These are phyloP conservation scores for Enoplosus armatus DNA, from an alignment of 2,797 vertebrate species.

Conservation along the genomic window DNA sequence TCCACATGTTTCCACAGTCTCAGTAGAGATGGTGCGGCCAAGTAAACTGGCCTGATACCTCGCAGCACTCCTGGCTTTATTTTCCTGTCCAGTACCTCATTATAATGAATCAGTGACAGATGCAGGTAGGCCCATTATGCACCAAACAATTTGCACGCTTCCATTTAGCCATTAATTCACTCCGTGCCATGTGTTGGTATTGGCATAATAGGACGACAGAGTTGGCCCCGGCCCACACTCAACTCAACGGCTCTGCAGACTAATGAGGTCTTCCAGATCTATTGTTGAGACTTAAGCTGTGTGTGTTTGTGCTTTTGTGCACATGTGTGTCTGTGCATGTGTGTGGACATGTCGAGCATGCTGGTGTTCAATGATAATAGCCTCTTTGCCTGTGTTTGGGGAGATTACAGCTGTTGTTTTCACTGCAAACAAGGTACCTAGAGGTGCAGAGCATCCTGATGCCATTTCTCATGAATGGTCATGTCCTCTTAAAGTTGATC, in stretches of 20 bases:
- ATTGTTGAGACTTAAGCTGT: conserved; percentile 76
- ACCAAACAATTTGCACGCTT: conserved; percentile 68
- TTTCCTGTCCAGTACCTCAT: conserved; percentile 42
- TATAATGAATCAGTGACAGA: conserved; percentile 61
- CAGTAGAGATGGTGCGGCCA: background rate
- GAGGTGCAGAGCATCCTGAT: conserved; percentile 31
- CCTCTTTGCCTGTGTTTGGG: conserved; percentile 68
- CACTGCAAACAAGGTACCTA: conserved; percentile 65
- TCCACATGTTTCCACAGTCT: conserved; percentile 11
- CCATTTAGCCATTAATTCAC: conserved; percentile 72
- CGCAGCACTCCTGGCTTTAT: conserved; percentile 31
- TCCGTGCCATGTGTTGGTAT: conserved; percentile 67
- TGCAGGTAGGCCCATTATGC: conserved; percentile 73
- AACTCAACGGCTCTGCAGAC: conserved; percentile 68
- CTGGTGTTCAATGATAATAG: conserved; percentile 75
- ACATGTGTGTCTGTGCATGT: conserved; percentile 35
- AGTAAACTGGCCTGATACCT: conserved; percentile 40
- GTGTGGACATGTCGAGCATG: conserved; percentile 31
- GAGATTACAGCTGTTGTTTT: conserved; percentile 79
- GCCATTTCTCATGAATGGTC: conserved; percentile 50
- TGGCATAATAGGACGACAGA: conserved; percentile 63
- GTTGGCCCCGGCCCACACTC: conserved; percentile 64
- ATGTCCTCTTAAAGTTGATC: conserved; percentile 6
- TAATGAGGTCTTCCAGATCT: conserved; percentile 80
- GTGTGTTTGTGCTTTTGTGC: conserved; percentile 31